Evolutionary conservation across 2,113 vertebrate species (phyloP), one percentile per base, ranked within the genome.

Genomic region (Ailurus styani): DNA sequence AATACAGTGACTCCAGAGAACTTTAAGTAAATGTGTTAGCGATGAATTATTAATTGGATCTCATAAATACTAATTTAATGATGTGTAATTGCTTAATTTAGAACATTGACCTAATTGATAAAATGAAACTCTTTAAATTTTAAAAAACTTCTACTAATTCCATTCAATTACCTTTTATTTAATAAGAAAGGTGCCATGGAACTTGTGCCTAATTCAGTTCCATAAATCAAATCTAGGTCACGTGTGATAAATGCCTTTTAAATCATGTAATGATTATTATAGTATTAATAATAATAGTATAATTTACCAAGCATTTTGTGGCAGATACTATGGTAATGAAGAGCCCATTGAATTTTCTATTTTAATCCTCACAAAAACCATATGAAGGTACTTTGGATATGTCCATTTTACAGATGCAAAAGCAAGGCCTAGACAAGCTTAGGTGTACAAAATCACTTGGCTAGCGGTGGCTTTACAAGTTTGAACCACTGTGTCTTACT

Each of bases 1-100:
- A 95, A 97, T 95, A 90, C 83, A 95, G 25, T 97, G 91, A 84
- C 96, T 97, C 55, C 40, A 89, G 97, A 96, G 52, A 92, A 40
- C 82, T 97, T 91, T 96, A 93, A 97, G 52, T 31, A 96, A 97
- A 96, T 79, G 27, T 97, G 66, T 95, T 93, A 66, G 89, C 81
- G 27, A 96, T 97, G 60, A 98, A 97, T 98, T 97, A 98, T 97
- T 95, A 84, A 98, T 94, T 96, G 0, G 0, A 90, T 95, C 95
- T 97, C 89, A 77, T 98, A 98, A 97, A 98, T 97, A 97, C 97
- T 97, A 97, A 79, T 92, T 64, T 98, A 98, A 97, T 93, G 78
- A 62, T 78, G 0, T 94, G 42, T 97, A 98, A 98, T 98, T 95
- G 79, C 95, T 96, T 98, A 94, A 98, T 98, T 98, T 98, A 96